Percentiles rank a stretch among this genome's conserved stretches.
Evolutionary conservation across 2,888 invertebrate genomes (phyloP).

Genomic region (Latrodectus hesperus): DNA sequence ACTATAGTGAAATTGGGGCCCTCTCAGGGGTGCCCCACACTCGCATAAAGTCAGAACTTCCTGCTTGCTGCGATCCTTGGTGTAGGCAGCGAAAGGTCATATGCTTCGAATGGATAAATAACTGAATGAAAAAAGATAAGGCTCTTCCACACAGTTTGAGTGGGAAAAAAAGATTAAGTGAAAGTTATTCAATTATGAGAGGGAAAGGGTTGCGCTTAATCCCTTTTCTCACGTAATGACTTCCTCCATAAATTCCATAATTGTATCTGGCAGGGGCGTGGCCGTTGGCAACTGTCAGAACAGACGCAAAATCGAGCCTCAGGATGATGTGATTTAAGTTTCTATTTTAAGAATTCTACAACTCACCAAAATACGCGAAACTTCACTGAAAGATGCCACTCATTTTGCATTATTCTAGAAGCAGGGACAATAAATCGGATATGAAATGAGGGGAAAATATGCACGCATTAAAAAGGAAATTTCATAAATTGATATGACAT

Average conservation of each 20-base stretch:
- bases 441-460: no score
- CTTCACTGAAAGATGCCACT: no score
- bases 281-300: no score
- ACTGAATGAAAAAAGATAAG: not conserved
- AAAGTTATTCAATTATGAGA: constrained; percentile 39
- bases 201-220: not conserved
- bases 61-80: constrained; percentile 13
- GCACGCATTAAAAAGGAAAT: no score
- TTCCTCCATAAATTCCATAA: constrained; percentile 31
- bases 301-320: no score
- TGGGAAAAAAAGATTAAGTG: constrained; percentile 16
- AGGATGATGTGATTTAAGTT: no score
- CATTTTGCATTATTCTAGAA: no score
- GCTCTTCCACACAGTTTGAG: not conserved
- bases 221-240: not conserved
- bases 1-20: constrained; percentile 18
- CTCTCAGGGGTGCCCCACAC: constrained; percentile 17
- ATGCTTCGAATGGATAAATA: not conserved
- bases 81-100: not conserved
- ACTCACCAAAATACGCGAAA: no score
- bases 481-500: no score
- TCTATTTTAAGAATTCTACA: no score
- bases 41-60: constrained; percentile 6
- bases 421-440: no score
- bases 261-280: no score